A percentile compares a stretch with the other conserved stretches of the same genome.
Evolutionary conservation across 2,888 invertebrate genomes (phyloP).

Genomic region (Drosophila prolongata): DNA sequence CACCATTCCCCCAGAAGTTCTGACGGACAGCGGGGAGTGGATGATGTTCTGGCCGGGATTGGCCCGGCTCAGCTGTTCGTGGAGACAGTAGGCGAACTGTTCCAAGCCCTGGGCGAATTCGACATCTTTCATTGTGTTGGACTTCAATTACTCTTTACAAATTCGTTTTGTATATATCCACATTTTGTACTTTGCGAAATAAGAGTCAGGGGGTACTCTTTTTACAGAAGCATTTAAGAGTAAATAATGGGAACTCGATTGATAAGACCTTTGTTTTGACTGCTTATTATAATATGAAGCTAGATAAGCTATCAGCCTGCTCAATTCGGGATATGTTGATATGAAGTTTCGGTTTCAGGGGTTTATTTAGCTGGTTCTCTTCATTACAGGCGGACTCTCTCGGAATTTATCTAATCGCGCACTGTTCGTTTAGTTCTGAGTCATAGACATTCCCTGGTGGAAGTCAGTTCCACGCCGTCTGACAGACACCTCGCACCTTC

Average conservation of each 20-base stretch:
- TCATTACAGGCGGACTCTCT: constrained; percentile 12
- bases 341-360: background rate
- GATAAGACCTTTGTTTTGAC: background rate
- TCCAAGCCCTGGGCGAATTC: constrained; percentile 36
- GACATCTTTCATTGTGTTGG: constrained; percentile 1
- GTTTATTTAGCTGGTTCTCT: constrained; percentile 7
- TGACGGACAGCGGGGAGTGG: constrained; percentile 53
- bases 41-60: constrained; percentile 44
- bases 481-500: constrained; percentile 7
- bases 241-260: background rate
- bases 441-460: constrained; percentile 10
- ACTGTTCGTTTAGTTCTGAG: constrained; percentile 25
- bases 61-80: constrained; percentile 16
- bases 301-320: constrained; percentile 2
- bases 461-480: constrained; percentile 21
- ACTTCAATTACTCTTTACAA: no score
- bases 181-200: background rate
- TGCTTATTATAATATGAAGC: background rate
- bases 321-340: background rate
- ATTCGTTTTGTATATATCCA: background rate
- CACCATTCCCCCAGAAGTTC: constrained; percentile 51
- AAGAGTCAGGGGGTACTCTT: background rate
- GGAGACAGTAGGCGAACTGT: constrained; percentile 35
- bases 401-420: constrained; percentile 37
- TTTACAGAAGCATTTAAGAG: background rate